Conservation (phyloP, 2,113 vertebrate species). For the Sminthopsis crassicaudata region DNA sequence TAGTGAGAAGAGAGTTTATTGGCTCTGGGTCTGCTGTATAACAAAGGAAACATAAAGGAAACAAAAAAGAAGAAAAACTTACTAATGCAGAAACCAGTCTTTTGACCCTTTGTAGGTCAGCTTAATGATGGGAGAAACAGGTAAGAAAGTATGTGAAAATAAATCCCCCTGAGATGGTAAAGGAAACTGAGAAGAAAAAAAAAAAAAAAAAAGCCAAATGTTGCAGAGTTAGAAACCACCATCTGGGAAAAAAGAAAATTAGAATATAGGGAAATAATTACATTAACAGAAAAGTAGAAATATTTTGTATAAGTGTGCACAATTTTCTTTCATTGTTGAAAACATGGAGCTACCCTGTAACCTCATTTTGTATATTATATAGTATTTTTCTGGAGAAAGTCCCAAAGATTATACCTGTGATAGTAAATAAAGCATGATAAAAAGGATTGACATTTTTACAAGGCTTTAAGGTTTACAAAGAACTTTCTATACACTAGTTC, state of each 20-base stretch:
- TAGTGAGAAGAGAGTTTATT: conserved; percentile 30
- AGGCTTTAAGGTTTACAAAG: conserved; percentile 18
- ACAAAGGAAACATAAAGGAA: conserved; percentile 59
- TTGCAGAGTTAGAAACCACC: not conserved
- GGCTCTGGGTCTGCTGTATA: conserved; percentile 46
- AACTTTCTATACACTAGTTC: conserved; percentile 64
- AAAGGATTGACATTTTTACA: not conserved
- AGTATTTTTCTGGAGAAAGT: not conserved
- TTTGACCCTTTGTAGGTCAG: not conserved
- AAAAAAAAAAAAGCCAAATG: not conserved
- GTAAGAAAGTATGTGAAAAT: not conserved
- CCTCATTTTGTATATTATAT: not conserved
- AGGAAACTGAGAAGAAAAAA: conserved; percentile 5
- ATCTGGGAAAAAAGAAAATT: not conserved
- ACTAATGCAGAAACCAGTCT: conserved; percentile 44
- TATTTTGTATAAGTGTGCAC: not conserved
- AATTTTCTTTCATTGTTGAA: conserved; percentile 31
- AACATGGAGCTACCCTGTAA: not conserved
- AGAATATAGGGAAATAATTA: not conserved
- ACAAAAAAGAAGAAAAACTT: conserved; percentile 8
- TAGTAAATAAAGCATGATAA: not conserved
- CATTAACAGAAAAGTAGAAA: not conserved
- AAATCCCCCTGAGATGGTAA: not conserved
- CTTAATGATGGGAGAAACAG: conserved; percentile 43
- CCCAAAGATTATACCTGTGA: not conserved